These are phyloP conservation scores for Pterocles orientalis DNA, from an alignment of 2,113 vertebrate species.

Conservation along the genomic window DNA sequence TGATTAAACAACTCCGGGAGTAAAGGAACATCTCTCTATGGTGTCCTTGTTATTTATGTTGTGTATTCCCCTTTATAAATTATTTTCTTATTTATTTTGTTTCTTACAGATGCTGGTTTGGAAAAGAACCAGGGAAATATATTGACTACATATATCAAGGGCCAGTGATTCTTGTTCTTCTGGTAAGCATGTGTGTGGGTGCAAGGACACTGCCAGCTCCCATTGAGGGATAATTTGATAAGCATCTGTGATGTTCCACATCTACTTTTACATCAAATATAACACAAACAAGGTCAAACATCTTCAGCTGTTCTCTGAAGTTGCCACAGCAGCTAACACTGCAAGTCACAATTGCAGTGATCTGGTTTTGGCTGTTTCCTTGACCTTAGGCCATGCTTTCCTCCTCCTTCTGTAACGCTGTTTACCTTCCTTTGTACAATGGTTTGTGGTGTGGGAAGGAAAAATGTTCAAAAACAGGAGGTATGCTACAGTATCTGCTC, in stretches of 20 bases:
- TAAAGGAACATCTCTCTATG: not conserved
- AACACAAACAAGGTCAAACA: not conserved
- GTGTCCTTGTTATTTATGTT: not conserved
- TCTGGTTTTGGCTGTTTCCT: not conserved
- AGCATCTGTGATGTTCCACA: not conserved
- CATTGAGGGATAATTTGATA: not conserved
- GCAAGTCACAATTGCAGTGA: not conserved
- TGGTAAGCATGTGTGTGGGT: constrained; percentile 79
- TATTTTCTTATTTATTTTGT: not conserved
- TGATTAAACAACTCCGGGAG: not conserved
- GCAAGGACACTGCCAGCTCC: not conserved
- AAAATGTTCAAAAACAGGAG: not conserved
- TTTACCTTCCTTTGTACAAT: not conserved
- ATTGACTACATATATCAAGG: constrained; percentile 98
- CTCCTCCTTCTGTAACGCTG: not conserved
- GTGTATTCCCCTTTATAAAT: not conserved
- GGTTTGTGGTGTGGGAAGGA: not conserved
- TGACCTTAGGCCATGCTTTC: not conserved
- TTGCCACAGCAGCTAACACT: not conserved
- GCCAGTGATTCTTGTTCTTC: constrained; percentile 94
- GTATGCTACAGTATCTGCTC: not conserved
- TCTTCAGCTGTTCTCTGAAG: constrained; percentile 1
- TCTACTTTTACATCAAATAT: not conserved
- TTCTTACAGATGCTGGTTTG: constrained; percentile 94
- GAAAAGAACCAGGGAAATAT: constrained; percentile 94